Evolutionary conservation across 2,888 invertebrate species (phyloP).

Genomic region (Mythimna ferrago): DNA sequence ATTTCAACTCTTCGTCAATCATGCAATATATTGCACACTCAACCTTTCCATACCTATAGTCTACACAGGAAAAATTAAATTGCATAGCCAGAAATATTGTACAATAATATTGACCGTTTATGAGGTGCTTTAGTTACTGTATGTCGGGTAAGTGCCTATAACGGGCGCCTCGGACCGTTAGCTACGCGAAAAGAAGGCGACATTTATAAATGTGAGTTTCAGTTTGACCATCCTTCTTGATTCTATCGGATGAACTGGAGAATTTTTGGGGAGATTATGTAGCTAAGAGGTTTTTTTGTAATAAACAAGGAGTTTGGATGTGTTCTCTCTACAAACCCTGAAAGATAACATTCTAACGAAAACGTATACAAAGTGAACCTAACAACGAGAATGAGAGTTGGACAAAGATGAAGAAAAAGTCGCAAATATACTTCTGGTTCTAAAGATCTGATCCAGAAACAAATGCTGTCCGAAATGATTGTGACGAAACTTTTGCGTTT

Average conservation of each 20-base stretch:
- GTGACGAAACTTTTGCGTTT: background rate
- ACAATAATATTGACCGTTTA: too few species aligned
- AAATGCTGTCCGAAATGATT: background rate
- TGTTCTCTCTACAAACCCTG: background rate
- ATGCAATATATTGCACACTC: too few species aligned
- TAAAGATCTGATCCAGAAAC: background rate
- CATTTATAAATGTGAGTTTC: background rate
- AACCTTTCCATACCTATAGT: too few species aligned
- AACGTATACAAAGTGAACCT: background rate
- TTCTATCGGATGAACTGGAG: background rate
- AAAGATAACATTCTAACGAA: background rate
- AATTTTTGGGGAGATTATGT: background rate
- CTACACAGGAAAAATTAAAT: too few species aligned
- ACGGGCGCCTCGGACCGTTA: background rate
- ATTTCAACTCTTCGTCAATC: too few species aligned
- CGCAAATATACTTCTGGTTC: background rate
- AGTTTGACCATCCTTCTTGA: background rate
- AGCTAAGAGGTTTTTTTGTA: too few species aligned
- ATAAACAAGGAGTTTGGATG: background rate
- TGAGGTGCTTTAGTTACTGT: background rate
- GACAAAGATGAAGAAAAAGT: background rate
- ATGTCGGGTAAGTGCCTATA: background rate
- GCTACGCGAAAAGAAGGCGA: background rate
- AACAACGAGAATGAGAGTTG: background rate
- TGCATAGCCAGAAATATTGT: too few species aligned